Conservation (phyloP, 2,797 vertebrate species). For the Limnodromus scolopaceus region DNA sequence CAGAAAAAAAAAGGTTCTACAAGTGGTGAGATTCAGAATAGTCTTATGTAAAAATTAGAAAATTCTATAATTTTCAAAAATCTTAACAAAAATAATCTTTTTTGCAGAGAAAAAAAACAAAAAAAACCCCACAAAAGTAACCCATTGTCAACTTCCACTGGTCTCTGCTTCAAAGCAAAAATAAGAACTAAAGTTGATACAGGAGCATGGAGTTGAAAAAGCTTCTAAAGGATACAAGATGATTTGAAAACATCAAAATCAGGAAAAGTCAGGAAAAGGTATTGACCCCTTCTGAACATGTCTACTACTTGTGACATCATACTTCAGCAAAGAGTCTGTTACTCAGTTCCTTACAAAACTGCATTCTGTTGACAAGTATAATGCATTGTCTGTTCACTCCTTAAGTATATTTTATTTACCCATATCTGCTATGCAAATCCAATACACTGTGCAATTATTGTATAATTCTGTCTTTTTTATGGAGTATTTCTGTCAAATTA, state of each 20-base stretch:
- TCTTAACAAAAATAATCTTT: not conserved
- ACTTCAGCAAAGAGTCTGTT: not conserved
- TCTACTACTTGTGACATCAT: not conserved
- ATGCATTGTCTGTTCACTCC: not conserved
- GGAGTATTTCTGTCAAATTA: not conserved
- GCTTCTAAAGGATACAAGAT: not conserved
- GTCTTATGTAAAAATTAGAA: not conserved
- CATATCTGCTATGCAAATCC: not conserved
- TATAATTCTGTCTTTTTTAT: not conserved
- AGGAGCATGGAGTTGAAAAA: not conserved
- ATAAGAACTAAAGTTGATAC: not conserved
- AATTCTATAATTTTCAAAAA: not conserved
- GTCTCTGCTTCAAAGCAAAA: not conserved
- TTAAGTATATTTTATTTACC: not conserved
- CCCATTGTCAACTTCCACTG: not conserved
- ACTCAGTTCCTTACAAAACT: not conserved
- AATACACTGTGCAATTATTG: not conserved
- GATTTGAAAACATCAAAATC: not conserved
- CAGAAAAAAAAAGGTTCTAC: not conserved
- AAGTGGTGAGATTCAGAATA: not conserved
- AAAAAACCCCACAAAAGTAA: not conserved
- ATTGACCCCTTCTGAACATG: not conserved
- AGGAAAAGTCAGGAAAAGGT: not conserved
- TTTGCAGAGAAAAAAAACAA: not conserved
- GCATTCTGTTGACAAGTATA: not conserved